These are phyloP conservation scores for Nasalis larvatus DNA, from an alignment of 2,113 vertebrate species.

Conservation along the genomic window DNA sequence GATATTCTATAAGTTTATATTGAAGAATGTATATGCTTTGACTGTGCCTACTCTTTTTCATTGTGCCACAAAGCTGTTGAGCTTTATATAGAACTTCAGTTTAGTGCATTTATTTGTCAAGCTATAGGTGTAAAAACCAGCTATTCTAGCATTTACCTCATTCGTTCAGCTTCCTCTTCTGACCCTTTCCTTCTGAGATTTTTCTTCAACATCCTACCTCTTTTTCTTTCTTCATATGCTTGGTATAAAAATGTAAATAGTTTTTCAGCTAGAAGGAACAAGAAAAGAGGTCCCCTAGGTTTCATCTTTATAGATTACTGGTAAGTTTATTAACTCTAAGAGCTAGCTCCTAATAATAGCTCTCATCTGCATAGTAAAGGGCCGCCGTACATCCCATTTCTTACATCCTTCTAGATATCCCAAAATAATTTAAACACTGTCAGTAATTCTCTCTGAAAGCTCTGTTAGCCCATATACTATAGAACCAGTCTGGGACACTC, in stretches of 20 bases:
- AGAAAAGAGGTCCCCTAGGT: background rate
- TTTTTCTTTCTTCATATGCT: background rate
- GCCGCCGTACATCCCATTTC: background rate
- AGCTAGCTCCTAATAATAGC: background rate
- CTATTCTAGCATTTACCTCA: background rate
- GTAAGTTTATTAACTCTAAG: background rate
- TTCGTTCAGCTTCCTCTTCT: background rate
- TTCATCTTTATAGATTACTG: background rate
- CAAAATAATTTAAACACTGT: background rate
- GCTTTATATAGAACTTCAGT: background rate
- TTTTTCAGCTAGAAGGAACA: background rate
- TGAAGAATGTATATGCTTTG: background rate
- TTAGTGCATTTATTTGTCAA: background rate
- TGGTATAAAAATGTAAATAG: background rate
- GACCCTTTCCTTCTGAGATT: background rate
- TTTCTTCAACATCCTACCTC: background rate
- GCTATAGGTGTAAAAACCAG: background rate
- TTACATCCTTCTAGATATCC: background rate
- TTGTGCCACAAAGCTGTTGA: background rate
- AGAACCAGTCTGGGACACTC: background rate
- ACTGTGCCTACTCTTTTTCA: background rate
- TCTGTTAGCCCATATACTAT: background rate
- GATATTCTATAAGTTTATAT: background rate
- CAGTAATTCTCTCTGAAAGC: background rate
- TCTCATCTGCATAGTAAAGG: background rate